Evolutionary conservation across 2,888 invertebrate genomes (phyloP).

Genomic region (Patella caerulea): DNA sequence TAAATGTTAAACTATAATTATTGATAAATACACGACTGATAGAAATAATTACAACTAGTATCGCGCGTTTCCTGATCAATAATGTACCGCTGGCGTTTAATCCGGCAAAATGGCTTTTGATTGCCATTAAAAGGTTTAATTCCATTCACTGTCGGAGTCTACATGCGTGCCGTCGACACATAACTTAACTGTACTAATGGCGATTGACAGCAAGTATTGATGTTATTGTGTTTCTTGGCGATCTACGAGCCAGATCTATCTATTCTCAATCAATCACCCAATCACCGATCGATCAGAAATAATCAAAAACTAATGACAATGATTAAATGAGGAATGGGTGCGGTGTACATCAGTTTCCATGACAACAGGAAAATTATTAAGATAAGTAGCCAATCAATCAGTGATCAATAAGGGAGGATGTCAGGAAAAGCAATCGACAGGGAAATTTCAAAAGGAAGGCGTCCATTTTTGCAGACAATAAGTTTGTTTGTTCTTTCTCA

Average conservation of each 20-base stretch:
- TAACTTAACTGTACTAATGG: neutral
- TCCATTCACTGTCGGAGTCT: neutral
- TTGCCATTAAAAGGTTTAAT: slow-evolving; percentile 10
- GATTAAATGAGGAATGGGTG: neutral
- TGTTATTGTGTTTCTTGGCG: neutral
- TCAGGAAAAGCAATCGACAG: neutral
- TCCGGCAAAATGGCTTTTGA: slow-evolving; percentile 3
- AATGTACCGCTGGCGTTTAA: neutral
- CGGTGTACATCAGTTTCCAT: slow-evolving; percentile 1
- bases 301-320: neutral
- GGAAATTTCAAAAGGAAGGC: no score
- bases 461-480: no score
- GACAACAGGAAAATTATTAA: slow-evolving; percentile 2
- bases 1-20: slow-evolving; percentile 12
- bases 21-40: neutral
- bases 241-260: neutral
- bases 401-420: neutral
- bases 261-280: slow-evolving; percentile 30
- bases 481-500: no score
- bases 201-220: neutral
- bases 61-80: neutral
- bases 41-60: neutral
- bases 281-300: slow-evolving; percentile 32
- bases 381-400: slow-evolving; percentile 10
- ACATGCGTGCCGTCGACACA: neutral